Base-by-base conservation (phyloP, 2,888 invertebrate species). In the Antheraea assamensis region DNA sequence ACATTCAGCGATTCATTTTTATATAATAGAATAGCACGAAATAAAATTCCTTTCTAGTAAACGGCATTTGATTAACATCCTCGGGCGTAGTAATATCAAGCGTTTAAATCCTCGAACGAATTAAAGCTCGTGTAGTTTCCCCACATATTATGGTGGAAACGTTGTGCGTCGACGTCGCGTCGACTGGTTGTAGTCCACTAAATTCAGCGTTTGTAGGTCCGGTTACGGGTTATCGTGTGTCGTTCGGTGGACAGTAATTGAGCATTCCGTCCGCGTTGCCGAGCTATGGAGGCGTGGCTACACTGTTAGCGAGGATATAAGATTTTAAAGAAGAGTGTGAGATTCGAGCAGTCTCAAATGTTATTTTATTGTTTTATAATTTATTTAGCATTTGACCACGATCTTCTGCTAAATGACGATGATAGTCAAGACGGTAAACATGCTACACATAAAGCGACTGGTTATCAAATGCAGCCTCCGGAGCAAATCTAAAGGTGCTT, bases 231-330 rank as follows among this genome's bases (percentile, higher is more conserved):
- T 72, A 75, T 75, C 77, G 64, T 74, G 72, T 74, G 73, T 72
- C 70, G 71, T 70, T 66, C 64, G 70, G 72, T 71, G 73, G 77
- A 78, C 78, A 77, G 74, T 76, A 77, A 78, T 78, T 78, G 78
- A 76, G 77, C 76, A 78, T 78, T 78, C 77, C 74, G 70, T 71
- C 75, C 75, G 76, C 77, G 75, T 73, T 73, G 71, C 58, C 58
- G 68, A 19, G 27, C 55, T 70, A n/a, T 72, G 61, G 52, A 61
- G 42, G 13, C 3, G 55, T 35, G 71, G 35, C 3, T 10, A 35
- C 35, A 68, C 31, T 68, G n/a, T 35, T 5, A 35, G 35, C 68
- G 68, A 68, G 35, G 10, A 66, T 30, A 61, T 61, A 15, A 10
- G 7, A 1, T 58, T 58, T 58, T 52, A 52, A 2, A 15, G 13